phyloP scores from a whole-genome alignment of 2,113 vertebrate genomes.

The Crotalus tigris region DNA sequence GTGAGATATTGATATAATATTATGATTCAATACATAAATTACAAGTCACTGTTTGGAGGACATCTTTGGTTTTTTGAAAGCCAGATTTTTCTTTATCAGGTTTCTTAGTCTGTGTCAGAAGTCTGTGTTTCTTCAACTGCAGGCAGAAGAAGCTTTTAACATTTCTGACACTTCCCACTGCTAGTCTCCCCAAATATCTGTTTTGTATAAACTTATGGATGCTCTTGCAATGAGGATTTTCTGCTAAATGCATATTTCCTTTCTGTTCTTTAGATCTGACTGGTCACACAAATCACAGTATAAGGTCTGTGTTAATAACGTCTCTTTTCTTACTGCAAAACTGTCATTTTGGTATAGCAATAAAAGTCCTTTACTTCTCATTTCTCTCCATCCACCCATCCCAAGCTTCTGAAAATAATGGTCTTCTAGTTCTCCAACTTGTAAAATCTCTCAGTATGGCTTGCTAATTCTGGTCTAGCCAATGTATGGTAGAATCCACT shows the following conservation, averaged over 20 bases:
- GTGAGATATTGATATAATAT: background rate
- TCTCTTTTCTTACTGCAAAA: constrained; percentile 71
- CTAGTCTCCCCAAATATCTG: constrained; percentile 38
- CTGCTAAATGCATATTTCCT: constrained; percentile 46
- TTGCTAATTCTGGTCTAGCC: background rate
- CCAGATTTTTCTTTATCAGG: background rate
- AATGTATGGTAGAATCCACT: background rate
- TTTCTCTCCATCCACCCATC: background rate
- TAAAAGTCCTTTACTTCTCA: background rate
- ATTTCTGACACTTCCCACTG: constrained; percentile 18
- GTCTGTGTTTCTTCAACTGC: background rate
- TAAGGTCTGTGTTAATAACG: constrained; percentile 69
- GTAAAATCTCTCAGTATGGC: constrained; percentile 1
- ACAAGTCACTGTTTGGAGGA: rapidly evolving
- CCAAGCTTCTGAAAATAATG: constrained; percentile 30
- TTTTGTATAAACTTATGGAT: constrained; percentile 39
- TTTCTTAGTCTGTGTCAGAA: background rate
- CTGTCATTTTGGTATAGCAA: constrained; percentile 52
- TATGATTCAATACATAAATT: background rate
- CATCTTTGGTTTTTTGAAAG: background rate
- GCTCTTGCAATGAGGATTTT: constrained; percentile 47
- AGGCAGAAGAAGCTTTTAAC: constrained; percentile 19
- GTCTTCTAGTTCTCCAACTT: constrained; percentile 3
- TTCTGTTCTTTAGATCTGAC: constrained; percentile 68
- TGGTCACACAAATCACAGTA: constrained; percentile 61